These are phyloP conservation scores for Phalacrocorax carbo DNA, from an alignment of 2,113 vertebrate species.

Conservation along the genomic window DNA sequence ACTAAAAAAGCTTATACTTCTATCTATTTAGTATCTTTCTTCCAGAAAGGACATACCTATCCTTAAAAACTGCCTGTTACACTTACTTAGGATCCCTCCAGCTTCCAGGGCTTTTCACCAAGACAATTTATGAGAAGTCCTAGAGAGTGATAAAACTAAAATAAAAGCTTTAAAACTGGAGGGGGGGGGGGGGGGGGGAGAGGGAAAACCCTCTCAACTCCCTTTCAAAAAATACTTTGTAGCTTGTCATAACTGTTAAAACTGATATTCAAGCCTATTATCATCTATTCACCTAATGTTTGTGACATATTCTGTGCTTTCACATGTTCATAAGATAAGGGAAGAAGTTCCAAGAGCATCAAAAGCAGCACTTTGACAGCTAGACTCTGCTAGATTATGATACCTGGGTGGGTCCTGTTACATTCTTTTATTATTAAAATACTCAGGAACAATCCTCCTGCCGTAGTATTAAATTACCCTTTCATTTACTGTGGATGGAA, in stretches of 20 bases:
- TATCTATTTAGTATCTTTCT: background rate
- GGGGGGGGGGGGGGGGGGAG: background rate
- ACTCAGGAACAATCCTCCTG: background rate
- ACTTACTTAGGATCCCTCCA: background rate
- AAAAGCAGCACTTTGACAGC: background rate
- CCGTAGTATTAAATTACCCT: background rate
- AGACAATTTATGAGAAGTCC: background rate
- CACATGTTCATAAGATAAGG: background rate
- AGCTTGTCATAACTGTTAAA: background rate
- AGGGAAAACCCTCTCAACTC: background rate
- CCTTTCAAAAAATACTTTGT: background rate
- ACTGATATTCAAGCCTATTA: background rate
- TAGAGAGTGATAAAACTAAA: background rate
- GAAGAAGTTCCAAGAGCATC: background rate
- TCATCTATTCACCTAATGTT: background rate
- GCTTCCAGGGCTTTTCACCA: background rate
- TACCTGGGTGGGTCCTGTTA: background rate
- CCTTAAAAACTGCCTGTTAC: background rate
- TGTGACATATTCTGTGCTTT: background rate
- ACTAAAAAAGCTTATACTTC: background rate
- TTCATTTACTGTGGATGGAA: background rate
- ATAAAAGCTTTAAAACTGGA: background rate
- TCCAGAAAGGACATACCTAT: background rate
- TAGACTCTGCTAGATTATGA: background rate
- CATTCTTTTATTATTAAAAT: slow-evolving; percentile 49